Evolutionary conservation across 2,113 vertebrate genomes (phyloP), one percentile per base, ranked within the genome.

Genomic region (Callionymus lyra): DNA sequence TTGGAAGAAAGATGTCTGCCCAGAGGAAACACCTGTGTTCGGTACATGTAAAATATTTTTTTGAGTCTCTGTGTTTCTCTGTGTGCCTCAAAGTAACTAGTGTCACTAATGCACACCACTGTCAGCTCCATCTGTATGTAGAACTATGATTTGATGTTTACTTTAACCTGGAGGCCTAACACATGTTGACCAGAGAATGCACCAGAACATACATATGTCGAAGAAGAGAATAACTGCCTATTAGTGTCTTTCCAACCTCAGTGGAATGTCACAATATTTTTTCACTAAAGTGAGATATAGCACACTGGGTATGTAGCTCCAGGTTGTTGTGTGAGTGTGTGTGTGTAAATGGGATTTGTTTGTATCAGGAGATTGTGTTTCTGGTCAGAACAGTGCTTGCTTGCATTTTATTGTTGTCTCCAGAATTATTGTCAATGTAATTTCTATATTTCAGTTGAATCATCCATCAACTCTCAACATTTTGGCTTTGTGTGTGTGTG

Each of bases 201-300:
- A 76, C 53, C 41, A 39, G 68, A 61, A 56, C 18, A 42, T 27
- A 21, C 6, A 27, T 9, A 57, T 50, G 50, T 10, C 47, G 34
- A 63, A 53, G 75, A 66, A 37, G 48, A 62, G 59, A 63, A 46
- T 42, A 67, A 70, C 65, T 76, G 76, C 77, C 77, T 82, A 79
- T 63, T 58, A 77, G 77, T 82, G 76, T 82, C 78, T 77, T 81
- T 81, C 76, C 70, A 77, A 69, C 64, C 66, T 77, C 65, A 74
- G 70, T 67, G 76, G 77, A 80, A 80, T 76, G 77, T 82, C 77
- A 79, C 70, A 50, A 44, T 68, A 61, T 70, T 71, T 66, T 73
- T 67, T 74, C 69, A 53, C 55, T 48, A 71, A 56, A 73, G 59
- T 56, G 53, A 47, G 66, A 67, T 62, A 75, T 74, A 68, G 54